Evolutionary conservation across 2,888 invertebrate species (phyloP).

Genomic region (Mythimna impura): DNA sequence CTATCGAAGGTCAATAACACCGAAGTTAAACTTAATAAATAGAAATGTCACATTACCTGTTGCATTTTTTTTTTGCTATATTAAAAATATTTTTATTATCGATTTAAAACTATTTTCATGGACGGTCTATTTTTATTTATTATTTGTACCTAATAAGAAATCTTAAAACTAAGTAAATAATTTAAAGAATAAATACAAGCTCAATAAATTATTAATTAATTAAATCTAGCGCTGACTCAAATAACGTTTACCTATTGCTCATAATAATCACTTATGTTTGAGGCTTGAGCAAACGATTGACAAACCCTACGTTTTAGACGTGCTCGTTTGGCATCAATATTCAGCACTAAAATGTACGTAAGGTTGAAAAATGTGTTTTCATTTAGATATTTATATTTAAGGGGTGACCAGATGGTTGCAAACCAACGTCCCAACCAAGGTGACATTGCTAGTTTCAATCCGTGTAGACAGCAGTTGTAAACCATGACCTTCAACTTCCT

Average conservation of each 20-base stretch:
- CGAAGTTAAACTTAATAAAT: slow-evolving; percentile 5
- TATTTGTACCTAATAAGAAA: slow-evolving; percentile 60
- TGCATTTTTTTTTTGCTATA: slow-evolving; percentile 12
- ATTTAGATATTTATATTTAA: too few relatives aligned
- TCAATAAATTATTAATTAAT: slow-evolving; percentile 60
- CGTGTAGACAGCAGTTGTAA: too few relatives aligned
- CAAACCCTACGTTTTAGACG: background rate
- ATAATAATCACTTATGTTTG: slow-evolving; percentile 24
- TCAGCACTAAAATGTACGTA: background rate
- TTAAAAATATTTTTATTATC: slow-evolving; percentile 7
- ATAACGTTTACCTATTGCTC: slow-evolving; percentile 34
- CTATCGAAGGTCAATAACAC: slow-evolving; percentile 27
- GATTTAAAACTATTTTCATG: slow-evolving; percentile 11
- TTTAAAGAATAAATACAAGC: slow-evolving; percentile 64
- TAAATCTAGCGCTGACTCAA: slow-evolving; percentile 62
- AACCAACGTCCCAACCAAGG: too few relatives aligned
- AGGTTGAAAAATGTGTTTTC: background rate
- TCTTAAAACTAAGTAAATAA: slow-evolving; percentile 62
- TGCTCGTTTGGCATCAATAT: background rate
- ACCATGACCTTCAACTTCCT: too few relatives aligned
- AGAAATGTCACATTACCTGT: slow-evolving; percentile 21
- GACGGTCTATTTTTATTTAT: slow-evolving; percentile 34
- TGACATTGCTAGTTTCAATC: too few relatives aligned
- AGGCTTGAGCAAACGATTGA: slow-evolving; percentile 11
- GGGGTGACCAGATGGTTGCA: too few relatives aligned